Conservation (phyloP, 2,888 invertebrate genomes). For the Abrostola triplasia region DNA sequence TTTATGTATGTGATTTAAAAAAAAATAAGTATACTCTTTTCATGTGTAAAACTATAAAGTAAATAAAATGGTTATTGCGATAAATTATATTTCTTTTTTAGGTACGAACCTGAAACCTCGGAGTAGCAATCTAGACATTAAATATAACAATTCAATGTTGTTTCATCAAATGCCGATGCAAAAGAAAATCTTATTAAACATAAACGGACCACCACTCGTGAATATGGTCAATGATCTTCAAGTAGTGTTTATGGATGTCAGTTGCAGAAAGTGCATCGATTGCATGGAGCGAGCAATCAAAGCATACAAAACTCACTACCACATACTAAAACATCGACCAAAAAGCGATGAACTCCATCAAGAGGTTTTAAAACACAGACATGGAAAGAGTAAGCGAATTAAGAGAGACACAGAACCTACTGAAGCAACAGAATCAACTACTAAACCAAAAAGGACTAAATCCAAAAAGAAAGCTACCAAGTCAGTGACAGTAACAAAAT, state of each 20-base stretch:
- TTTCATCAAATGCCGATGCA: slow-evolving; percentile 32
- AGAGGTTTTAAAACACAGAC: slow-evolving; percentile 52
- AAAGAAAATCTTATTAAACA: slow-evolving; percentile 59
- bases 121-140: slow-evolving; percentile 26
- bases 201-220: slow-evolving; percentile 52
- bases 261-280: slow-evolving; percentile 64
- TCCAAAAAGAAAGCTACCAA: slow-evolving; percentile 56
- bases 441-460: slow-evolving; percentile 54
- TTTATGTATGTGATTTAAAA: too few relatives aligned
- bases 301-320: slow-evolving; percentile 54
- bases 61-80: too few relatives aligned
- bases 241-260: slow-evolving; percentile 59
- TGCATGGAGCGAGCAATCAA: slow-evolving; percentile 73
- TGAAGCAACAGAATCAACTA: slow-evolving; percentile 1
- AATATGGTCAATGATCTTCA: slow-evolving; percentile 59
- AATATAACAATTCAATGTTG: slow-evolving; percentile 36
- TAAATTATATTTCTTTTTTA: slow-evolving; percentile 19
- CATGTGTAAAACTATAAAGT: too few relatives aligned
- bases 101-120: slow-evolving; percentile 2
- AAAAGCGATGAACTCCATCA: slow-evolving; percentile 56
- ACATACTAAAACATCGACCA: slow-evolving; percentile 36
- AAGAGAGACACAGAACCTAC: slow-evolving; percentile 56
- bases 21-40: too few relatives aligned
- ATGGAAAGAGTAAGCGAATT: slow-evolving; percentile 41
- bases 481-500: slow-evolving; percentile 71